phyloP scores from a whole-genome alignment of 2,888 invertebrate genomes.

The Trissolcus brochymenae region DNA sequence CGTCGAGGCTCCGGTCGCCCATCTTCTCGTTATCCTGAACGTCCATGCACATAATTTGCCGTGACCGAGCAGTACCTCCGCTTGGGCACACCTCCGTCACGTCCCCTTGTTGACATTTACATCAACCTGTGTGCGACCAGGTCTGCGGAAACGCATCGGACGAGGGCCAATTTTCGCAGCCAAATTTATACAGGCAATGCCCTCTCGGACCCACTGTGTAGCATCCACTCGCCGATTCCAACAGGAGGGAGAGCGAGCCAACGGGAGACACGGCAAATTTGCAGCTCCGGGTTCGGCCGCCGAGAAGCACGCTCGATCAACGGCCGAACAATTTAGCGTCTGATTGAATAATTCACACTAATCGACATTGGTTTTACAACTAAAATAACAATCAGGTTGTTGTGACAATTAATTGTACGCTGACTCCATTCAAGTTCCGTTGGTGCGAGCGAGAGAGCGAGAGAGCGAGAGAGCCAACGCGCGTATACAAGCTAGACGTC shows the following conservation, averaged over 20 bases:
- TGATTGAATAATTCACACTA: not conserved
- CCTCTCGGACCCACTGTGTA: constrained; percentile 1
- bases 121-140: constrained; percentile 51
- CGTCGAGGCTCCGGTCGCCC: constrained; percentile 72
- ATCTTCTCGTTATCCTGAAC: constrained; percentile 73
- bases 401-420: not conserved
- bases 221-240: constrained; percentile 12
- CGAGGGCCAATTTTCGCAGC: constrained; percentile 11
- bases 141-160: constrained; percentile 25
- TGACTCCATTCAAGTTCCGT: constrained; percentile 4
- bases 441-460: constrained; percentile 17
- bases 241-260: not conserved
- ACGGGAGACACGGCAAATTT: not conserved
- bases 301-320: not conserved
- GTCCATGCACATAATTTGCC: constrained; percentile 75
- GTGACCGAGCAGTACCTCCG: constrained; percentile 64
- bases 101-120: constrained; percentile 69
- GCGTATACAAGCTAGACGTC: constrained; percentile 36
- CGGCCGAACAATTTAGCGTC: not conserved
- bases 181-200: constrained; percentile 8
- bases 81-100: constrained; percentile 64
- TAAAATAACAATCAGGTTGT: not conserved
- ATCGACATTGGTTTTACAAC: not conserved
- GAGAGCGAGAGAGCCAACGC: constrained; percentile 1
- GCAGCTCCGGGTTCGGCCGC: too few species aligned